Evolutionary conservation across 2,113 vertebrate species (phyloP).

Genomic region (Chlorocebus sabaeus): DNA sequence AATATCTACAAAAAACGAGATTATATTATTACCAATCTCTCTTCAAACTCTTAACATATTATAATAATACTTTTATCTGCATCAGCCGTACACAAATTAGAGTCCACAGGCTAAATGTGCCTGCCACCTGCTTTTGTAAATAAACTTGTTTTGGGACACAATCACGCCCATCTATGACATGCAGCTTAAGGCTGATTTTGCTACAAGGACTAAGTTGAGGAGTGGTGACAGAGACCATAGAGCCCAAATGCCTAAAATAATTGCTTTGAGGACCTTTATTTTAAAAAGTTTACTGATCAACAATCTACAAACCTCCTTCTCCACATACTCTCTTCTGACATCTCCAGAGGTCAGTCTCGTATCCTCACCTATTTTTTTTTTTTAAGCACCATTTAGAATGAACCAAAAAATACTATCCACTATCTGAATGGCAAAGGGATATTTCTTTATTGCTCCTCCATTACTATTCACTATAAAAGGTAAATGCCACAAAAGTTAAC

Average conservation of each 20-base stretch:
- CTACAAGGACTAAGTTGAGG: neutral
- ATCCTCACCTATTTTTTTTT: neutral
- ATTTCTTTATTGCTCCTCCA: neutral
- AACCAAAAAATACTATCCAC: neutral
- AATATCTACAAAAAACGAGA: neutral
- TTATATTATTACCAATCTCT: neutral
- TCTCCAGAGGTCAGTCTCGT: neutral
- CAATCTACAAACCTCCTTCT: neutral
- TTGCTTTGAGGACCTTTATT: neutral
- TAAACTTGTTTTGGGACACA: neutral
- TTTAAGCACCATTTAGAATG: neutral
- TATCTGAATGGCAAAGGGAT: neutral
- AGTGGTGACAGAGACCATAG: neutral
- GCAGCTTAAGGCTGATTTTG: neutral
- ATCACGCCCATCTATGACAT: neutral
- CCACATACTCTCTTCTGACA: neutral
- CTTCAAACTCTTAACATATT: neutral
- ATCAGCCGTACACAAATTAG: neutral
- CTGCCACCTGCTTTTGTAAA: neutral
- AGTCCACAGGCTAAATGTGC: neutral
- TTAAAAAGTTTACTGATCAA: neutral
- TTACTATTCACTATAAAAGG: neutral
- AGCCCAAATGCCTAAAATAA: neutral
- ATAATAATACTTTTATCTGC: neutral
- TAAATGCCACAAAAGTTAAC: neutral